Evolutionary conservation across 2,888 invertebrate genomes (phyloP), one percentile per base, ranked within the genome.

Genomic region (Caenorhabditis angaria): DNA sequence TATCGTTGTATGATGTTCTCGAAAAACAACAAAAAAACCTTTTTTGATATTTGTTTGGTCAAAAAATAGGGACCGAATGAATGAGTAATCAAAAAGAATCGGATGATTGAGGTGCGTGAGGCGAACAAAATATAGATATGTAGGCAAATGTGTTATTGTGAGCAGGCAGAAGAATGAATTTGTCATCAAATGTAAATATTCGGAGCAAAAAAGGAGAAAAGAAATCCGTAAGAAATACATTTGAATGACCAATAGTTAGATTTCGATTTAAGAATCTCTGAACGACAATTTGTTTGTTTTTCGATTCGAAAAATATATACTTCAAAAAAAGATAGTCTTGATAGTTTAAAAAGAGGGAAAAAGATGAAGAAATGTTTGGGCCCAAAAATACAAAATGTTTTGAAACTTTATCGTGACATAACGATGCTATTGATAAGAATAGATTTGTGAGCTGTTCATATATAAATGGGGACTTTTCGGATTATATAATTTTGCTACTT

Each of bases 151-250:
- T 41, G 41, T 41, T 41, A 18, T 41, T 41, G 41, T 41, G 41
- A 41, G 10, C 6, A 32, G 10, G 32, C 5, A 8, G 32, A 32
- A 32, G 32, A 32, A 32, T 10, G n/a, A 32, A 32, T 32, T 41
- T 41, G 41, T 41, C 41, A 41, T 41, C 41, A 41, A 41, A 41
- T 12, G 41, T 41, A 41, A 41, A 41, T 41, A 41, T 41, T 41
- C 41, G 41, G 32, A 32, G 32, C 5, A 32, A 32, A 32, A 10
- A 41, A 41, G 41, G 32, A 32, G 32, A 32, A 32, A 32, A 32
- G 32, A 41, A 41, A 41, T 41, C 41, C 41, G 41, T 41, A 41
- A 41, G 41, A 41, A 41, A 41, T 41, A 41, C 41, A 41, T 41
- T 41, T 14, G 41, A 41, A 41, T 41, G 41, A 41, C 41, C 41